Evolutionary conservation across 2,797 vertebrate species (phyloP).

Genomic region (Malurus splendens): DNA sequence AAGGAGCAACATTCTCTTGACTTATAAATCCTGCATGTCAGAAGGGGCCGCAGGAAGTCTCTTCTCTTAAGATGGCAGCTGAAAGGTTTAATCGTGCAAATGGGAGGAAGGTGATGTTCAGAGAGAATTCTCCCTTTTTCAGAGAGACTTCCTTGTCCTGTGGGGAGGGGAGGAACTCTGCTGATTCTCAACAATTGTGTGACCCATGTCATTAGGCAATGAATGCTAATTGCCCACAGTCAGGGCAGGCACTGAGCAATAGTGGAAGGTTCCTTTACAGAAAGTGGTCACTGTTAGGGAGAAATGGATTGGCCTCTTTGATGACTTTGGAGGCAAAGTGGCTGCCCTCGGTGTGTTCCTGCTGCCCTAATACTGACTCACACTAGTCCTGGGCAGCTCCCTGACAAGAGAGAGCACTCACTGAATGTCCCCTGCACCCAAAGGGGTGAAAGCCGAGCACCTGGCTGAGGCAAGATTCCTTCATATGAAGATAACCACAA

Average conservation of each 20-base stretch:
- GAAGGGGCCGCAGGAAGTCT: neutral
- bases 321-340: neutral
- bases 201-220: neutral
- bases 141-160: neutral
- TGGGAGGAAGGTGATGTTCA: neutral
- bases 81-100: neutral
- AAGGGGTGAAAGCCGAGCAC: neutral
- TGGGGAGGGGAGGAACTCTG: neutral
- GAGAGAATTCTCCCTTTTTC: neutral
- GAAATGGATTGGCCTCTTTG: neutral
- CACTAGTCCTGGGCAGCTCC: neutral
- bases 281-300: neutral
- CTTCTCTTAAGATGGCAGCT: neutral
- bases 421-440: neutral
- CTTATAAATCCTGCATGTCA: neutral
- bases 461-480: neutral
- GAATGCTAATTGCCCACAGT: neutral
- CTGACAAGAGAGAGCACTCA: accelerated
- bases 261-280: neutral
- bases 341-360: neutral
- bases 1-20: neutral
- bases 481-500: neutral
- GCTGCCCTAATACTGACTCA: neutral
- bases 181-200: neutral
- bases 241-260: neutral